Evolutionary conservation across 2,888 invertebrate species (phyloP).

Genomic region (Hyppa rectilinea): DNA sequence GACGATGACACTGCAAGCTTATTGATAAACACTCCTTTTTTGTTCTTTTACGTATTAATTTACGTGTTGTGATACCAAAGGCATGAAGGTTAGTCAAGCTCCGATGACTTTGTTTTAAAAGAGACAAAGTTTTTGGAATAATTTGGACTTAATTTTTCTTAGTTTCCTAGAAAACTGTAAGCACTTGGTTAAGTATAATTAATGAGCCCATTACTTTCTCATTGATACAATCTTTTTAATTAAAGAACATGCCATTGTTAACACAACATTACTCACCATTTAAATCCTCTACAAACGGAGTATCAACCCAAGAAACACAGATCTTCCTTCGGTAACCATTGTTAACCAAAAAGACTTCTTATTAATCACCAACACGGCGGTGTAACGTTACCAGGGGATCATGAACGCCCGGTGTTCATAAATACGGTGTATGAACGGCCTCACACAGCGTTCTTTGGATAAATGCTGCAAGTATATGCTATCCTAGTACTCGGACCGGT

Average conservation of each 20-base stretch:
- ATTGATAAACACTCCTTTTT: constrained; percentile 82
- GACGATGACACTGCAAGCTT: constrained; percentile 86
- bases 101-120: constrained; percentile 22
- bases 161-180: constrained; percentile 37
- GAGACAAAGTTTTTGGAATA: background rate
- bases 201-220: constrained; percentile 49
- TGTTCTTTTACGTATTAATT: constrained; percentile 84
- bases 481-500: constrained; percentile 77
- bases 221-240: constrained; percentile 59
- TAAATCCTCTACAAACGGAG: constrained; percentile 34
- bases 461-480: constrained; percentile 74
- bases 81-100: constrained; percentile 48
- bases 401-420: constrained; percentile 84
- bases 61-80: constrained; percentile 81
- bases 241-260: constrained; percentile 45
- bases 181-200: constrained; percentile 38
- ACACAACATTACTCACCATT: constrained; percentile 34
- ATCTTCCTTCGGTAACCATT: constrained; percentile 56
- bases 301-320: constrained; percentile 41
- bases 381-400: constrained; percentile 85
- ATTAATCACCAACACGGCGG: constrained; percentile 82
- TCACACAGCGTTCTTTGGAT: constrained; percentile 86
- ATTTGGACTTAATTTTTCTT: background rate
- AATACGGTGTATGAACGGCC: constrained; percentile 87
- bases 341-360: constrained; percentile 69